These are phyloP conservation scores for Valencia hispanica DNA, from an alignment of 2,797 vertebrate genomes.

Conservation along the genomic window DNA sequence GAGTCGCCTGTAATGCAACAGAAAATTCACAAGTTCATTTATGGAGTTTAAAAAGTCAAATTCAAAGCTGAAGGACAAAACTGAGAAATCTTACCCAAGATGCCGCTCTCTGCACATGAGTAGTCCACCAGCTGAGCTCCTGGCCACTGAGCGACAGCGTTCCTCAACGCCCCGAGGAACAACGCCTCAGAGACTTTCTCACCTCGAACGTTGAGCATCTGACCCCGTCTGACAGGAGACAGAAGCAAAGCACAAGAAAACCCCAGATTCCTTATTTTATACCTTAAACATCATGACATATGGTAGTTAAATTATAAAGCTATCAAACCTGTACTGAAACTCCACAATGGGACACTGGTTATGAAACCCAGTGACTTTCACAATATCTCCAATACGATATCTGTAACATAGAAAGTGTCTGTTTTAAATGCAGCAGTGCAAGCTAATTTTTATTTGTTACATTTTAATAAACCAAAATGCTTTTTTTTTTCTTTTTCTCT, in stretches of 20 bases:
- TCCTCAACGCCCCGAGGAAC: conserved; percentile 83
- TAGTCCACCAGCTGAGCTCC: conserved; percentile 89
- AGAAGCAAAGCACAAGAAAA: neutral
- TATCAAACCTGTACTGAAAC: conserved; percentile 85
- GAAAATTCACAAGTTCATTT: neutral
- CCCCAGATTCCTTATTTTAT: too few relatives aligned
- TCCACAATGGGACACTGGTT: conserved; percentile 89
- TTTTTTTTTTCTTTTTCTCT: too few relatives aligned
- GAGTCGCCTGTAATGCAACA: conserved; percentile 77
- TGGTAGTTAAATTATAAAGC: neutral
- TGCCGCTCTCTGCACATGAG: conserved; percentile 85
- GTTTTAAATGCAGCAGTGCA: neutral
- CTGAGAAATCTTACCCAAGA: conserved; percentile 83
- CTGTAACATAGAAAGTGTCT: conserved; percentile 63
- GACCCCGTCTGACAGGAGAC: conserved; percentile 78
- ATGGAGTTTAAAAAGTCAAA: neutral
- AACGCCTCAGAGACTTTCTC: conserved; percentile 85
- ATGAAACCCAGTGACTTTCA: conserved; percentile 85
- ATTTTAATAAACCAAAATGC: neutral
- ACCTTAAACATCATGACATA: neutral
- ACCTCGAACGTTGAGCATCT: conserved; percentile 87
- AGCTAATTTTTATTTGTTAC: neutral
- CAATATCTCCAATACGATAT: conserved; percentile 86
- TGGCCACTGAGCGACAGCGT: conserved; percentile 83
- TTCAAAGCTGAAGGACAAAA: neutral